Evolutionary conservation across 1,140 invertebrate genomes (phyloP), one percentile per base, ranked within the genome.

Genomic region (Drosophila sturtevanti): DNA sequence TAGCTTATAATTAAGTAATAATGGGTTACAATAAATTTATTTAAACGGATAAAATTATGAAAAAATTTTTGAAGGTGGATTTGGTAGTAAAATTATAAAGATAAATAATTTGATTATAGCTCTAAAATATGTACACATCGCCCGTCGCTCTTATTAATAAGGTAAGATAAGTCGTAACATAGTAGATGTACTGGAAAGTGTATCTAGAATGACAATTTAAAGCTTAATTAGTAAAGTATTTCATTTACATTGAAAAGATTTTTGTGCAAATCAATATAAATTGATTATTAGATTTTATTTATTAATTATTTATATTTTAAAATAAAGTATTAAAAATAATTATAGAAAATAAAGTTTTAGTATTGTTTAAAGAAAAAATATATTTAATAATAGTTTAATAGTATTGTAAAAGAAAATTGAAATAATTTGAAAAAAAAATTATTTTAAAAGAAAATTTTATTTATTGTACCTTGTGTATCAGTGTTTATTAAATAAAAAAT

Each of bases 151-250:
- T 70, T 70, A 65, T 65, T 70, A 70, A 58, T 64, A 70, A 70
- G 68, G 68, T 70, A 70, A 70, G 93, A 94, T 93, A 95, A 95
- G 94, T 95, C 94, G 94, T 95, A 95, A 95, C 94, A 95, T 92
- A 95, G 94, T 95, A 94, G 93, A 93, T 90, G 90, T 95, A 94
- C 92, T 94, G 94, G 94, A 95, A 95, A 93, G 92, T 94, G 92
- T 92, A n/a, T n/a, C n/a, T n/a, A n/a, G n/a, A n/a, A n/a, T n/a
- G n/a, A n/a, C n/a, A n/a, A n/a, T n/a, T n/a, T n/a, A n/a, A n/a
- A n/a, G n/a, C n/a, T n/a, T n/a, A n/a, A n/a, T n/a, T n/a, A n/a
- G n/a, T n/a, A n/a, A 92, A 93, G 92, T 81, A 91, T 93, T 93
- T 94, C 92, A 93, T 92, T 94, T 70, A 70, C 68, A 70, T 65